Evolutionary conservation across 2,113 vertebrate species (phyloP), one percentile per base, ranked within the genome.

Genomic region (Talpa occidentalis): DNA sequence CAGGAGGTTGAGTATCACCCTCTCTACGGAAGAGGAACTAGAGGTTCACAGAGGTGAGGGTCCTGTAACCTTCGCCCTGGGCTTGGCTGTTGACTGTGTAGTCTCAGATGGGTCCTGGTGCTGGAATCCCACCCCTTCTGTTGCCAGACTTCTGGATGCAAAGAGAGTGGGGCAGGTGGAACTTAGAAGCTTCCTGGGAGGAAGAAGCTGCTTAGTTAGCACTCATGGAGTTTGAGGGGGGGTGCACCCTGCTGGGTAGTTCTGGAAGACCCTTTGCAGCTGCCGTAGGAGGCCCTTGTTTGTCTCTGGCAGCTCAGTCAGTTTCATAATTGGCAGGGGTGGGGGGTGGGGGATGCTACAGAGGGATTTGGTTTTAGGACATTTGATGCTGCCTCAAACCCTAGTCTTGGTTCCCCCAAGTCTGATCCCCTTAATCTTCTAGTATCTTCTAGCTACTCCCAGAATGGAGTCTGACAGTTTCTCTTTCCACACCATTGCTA

Each of bases 151-250:
- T 26, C 37, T 35, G 72, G 81, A 21, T 15, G 0, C 32, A 12
- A 4, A 30, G 60, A 66, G 10, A 19, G 56, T 54, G 47, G 67
- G 9, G 17, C 52, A 5, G 22, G 40, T 54, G 70, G 69, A 52
- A 17, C 26, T 12, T n/a, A 42, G 30, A 22, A 1, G 1, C 0
- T 2, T 40, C n/a, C 19, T 0, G 42, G 83, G 49, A 64, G 78
- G 22, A 74, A 69, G 30, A 22, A 22, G 17, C 8, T 10, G 40
- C 21, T 52, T 47, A 37, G 30, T n/a, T 22, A 59, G 77, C 1
- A 12, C 47, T 72, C 11, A 3, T 0, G 19, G 24, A 42, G 26
- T 60, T 79, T 49, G 30, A 86, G 77, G 19, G 17, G 17, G 76
- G 47, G 24, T 12, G 4, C 30, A 30, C 12, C 37, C 15, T 32